phyloP scores from a whole-genome alignment of 2,888 invertebrate genomes.

The Hypsopygia costalis region DNA sequence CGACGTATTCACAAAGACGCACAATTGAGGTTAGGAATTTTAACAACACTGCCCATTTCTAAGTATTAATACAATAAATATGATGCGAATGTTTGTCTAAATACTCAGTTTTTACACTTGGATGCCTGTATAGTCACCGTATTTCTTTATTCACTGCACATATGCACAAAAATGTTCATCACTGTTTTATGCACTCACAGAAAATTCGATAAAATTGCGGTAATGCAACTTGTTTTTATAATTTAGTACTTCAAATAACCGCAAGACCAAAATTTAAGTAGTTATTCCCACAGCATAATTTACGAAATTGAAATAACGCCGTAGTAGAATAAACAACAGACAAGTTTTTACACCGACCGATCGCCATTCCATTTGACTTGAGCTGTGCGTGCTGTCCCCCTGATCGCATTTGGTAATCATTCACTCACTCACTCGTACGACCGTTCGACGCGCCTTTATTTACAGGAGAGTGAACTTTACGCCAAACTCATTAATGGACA shows the following conservation, averaged over 20 bases:
- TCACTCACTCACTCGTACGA: too few relatives aligned
- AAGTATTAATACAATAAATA: constrained; percentile 37
- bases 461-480: constrained; percentile 13
- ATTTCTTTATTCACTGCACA: constrained; percentile 49
- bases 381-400: constrained; percentile 1
- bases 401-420: constrained; percentile 5
- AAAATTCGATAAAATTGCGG: constrained; percentile 9
- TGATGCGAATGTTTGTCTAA: constrained; percentile 35
- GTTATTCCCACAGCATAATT: neutral
- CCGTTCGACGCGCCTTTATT: constrained; percentile 34
- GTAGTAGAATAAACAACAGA: constrained; percentile 16
- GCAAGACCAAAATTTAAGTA: neutral
- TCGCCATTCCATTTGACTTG: constrained; percentile 23
- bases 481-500: constrained; percentile 24
- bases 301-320: constrained; percentile 11
- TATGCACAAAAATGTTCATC: constrained; percentile 47
- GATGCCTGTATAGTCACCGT: constrained; percentile 24
- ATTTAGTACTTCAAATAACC: neutral
- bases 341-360: constrained; percentile 28
- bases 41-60: constrained; percentile 57
- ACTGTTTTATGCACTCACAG: constrained; percentile 31
- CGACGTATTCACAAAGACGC: constrained; percentile 69
- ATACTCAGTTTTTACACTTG: constrained; percentile 28
- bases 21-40: constrained; percentile 67
- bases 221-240: neutral